These are phyloP conservation scores for Enhydra lutris DNA, from an alignment of 2,113 vertebrate species.

Conservation along the genomic window DNA sequence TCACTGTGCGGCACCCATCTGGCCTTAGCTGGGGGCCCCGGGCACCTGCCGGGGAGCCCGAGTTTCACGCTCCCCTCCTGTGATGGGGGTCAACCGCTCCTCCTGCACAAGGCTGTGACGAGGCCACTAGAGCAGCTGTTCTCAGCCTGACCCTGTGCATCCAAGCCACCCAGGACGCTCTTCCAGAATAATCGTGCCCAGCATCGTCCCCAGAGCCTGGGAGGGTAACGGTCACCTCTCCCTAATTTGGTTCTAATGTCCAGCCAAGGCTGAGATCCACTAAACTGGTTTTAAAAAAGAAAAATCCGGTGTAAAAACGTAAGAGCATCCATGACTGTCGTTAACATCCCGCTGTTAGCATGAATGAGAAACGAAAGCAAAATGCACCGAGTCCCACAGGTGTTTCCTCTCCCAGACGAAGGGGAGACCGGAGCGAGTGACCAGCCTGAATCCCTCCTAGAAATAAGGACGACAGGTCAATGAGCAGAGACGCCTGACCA, in stretches of 20 bases:
- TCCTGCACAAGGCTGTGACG: background rate
- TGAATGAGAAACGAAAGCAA: background rate
- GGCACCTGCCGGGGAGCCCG: no score
- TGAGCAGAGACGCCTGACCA: background rate
- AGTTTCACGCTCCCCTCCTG: background rate
- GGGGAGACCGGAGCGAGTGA: background rate
- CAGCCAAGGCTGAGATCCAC: background rate
- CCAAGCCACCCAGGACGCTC: background rate
- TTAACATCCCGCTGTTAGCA: background rate
- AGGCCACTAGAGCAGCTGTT: background rate
- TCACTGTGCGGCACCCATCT: background rate
- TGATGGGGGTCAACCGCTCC: no score
- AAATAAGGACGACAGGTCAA: background rate
- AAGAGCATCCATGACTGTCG: background rate
- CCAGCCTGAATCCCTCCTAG: background rate
- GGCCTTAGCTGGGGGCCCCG: background rate
- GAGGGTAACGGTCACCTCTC: background rate
- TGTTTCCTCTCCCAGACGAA: background rate
- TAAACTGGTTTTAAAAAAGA: background rate
- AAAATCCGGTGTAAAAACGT: background rate
- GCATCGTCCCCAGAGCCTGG: background rate
- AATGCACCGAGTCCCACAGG: accelerated
- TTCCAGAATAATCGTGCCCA: background rate
- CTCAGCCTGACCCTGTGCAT: background rate
- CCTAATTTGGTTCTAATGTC: background rate